phyloP scores from a whole-genome alignment of 2,888 invertebrate genomes.

The Chrysolina americana region DNA sequence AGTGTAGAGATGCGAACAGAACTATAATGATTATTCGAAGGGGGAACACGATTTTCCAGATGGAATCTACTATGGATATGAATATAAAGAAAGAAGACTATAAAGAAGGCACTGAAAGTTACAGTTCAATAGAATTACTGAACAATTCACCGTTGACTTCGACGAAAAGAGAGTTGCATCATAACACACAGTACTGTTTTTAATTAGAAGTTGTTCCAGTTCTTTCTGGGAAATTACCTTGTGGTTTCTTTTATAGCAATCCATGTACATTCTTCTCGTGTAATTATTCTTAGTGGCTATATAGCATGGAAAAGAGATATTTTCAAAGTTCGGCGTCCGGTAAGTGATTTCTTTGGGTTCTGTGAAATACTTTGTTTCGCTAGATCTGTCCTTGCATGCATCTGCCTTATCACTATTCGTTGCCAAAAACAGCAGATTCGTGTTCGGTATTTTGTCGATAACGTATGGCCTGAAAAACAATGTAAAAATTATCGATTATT shows the following conservation, averaged over 20 bases:
- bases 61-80: no score
- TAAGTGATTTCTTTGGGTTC: slow-evolving; percentile 65
- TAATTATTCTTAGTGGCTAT: slow-evolving; percentile 67
- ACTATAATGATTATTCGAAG: no score
- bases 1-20: no score
- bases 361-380: slow-evolving; percentile 56
- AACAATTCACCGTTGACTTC: no score
- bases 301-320: slow-evolving; percentile 62
- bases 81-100: no score
- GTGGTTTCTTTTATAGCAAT: slow-evolving; percentile 62
- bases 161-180: no score
- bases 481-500: no score
- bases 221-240: slow-evolving; percentile 49
- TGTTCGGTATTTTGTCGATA: slow-evolving; percentile 81
- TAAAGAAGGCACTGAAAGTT: no score
- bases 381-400: slow-evolving; percentile 56
- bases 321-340: slow-evolving; percentile 41
- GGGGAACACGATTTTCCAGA: no score
- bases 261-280: slow-evolving; percentile 64
- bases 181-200: no score
- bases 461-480: slow-evolving; percentile 75
- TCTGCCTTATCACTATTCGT: slow-evolving; percentile 77
- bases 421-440: slow-evolving; percentile 84
- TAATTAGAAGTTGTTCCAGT: neutral
- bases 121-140: no score